phyloP scores from a whole-genome alignment of 2,888 invertebrate genomes.

The Frankliniella fusca region DNA sequence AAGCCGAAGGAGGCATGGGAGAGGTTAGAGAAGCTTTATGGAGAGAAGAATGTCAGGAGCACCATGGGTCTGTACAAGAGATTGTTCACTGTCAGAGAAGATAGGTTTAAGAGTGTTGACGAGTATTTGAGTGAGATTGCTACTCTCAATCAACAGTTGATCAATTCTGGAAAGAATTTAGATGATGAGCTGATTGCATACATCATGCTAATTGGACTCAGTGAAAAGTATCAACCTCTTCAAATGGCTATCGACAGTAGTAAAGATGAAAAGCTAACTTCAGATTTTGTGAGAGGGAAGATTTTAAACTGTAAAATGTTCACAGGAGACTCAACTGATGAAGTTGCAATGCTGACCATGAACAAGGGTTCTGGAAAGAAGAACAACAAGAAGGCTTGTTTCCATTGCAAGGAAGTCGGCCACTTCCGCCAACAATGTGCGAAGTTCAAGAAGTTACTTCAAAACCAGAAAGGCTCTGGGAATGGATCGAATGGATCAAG shows the following conservation, averaged over 20 bases:
- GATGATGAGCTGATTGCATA: not conserved
- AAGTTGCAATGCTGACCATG: not conserved
- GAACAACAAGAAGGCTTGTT: not conserved
- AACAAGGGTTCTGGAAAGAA: not conserved
- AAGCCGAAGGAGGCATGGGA: not conserved
- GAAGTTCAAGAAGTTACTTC: not conserved
- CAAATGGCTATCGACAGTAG: not conserved
- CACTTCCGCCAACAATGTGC: not conserved
- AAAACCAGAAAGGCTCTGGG: not conserved
- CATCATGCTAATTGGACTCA: not conserved
- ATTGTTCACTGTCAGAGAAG: not conserved
- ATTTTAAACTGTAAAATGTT: not conserved
- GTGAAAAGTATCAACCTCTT: not conserved
- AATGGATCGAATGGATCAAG: not conserved
- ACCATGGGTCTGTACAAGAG: not conserved
- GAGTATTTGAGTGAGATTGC: not conserved
- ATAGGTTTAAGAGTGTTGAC: not conserved
- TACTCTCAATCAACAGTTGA: not conserved
- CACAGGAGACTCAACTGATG: not conserved
- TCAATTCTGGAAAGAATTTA: not conserved
- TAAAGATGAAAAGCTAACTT: not conserved
- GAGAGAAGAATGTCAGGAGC: not conserved
- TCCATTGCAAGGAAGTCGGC: not conserved
- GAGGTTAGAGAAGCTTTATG: not conserved
- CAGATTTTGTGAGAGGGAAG: not conserved